Conservation (phyloP, 2,113 vertebrate genomes). For the Chionodraco myersi region DNA sequence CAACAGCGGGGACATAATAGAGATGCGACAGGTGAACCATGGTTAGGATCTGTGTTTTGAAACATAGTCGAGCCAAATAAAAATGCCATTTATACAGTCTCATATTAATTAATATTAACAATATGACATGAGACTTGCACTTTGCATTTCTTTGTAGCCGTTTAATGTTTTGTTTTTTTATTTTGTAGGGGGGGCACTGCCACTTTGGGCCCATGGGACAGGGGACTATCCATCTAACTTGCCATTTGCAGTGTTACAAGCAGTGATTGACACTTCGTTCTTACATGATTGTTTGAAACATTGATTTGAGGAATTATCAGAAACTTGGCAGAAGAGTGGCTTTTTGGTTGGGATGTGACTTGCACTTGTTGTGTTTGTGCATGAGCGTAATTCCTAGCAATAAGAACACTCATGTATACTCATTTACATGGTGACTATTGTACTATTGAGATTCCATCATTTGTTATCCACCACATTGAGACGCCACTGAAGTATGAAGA, state of each 20-base stretch:
- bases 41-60: too few relatives aligned
- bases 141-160: too few relatives aligned
- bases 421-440: slow-evolving; percentile 56
- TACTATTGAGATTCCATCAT: slow-evolving; percentile 65
- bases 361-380: slow-evolving; percentile 22
- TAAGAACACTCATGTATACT: slow-evolving; percentile 17
- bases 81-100: too few relatives aligned
- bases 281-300: neutral
- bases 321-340: neutral
- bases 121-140: too few relatives aligned
- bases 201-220: too few relatives aligned
- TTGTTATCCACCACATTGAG: slow-evolving; percentile 58
- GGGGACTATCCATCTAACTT: neutral
- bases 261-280: neutral
- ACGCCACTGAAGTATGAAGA: slow-evolving; percentile 57
- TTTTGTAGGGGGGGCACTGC: too few relatives aligned
- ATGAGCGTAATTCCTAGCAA: slow-evolving; percentile 17
- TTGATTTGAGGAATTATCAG: slow-evolving; percentile 21
- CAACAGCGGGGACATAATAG: too few relatives aligned
- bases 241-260: neutral
- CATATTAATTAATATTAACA: too few relatives aligned
- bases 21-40: too few relatives aligned
- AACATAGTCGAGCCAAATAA: too few relatives aligned
- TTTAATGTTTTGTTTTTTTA: too few relatives aligned
- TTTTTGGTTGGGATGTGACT: slow-evolving; percentile 35